A percentile compares a stretch with the other conserved stretches of the same genome.
These are phyloP conservation scores for Chaetodon auriga DNA, from an alignment of 2,113 vertebrate genomes.

Conservation along the genomic window DNA sequence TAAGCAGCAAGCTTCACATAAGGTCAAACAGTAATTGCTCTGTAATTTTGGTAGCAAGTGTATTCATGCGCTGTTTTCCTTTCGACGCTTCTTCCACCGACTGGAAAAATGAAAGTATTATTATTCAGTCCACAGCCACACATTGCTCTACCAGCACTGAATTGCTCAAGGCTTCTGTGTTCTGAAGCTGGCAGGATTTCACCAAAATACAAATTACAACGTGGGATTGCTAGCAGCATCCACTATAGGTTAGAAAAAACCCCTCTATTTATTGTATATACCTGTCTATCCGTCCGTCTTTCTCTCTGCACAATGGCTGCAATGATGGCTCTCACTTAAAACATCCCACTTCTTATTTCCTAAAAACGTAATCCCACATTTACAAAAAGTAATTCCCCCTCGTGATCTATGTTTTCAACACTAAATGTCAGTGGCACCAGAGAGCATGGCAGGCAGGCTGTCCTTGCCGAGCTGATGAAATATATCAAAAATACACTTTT, in stretches of 20 bases:
- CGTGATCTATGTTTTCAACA: background rate
- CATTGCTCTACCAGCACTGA: background rate
- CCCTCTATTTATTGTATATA: background rate
- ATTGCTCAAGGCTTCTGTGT: constrained; percentile 29
- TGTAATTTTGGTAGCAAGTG: constrained; percentile 23
- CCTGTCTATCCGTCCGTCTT: too few species aligned
- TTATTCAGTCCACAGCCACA: constrained; percentile 26
- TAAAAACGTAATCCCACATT: background rate
- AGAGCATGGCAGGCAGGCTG: background rate
- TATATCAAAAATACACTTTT: constrained; percentile 14
- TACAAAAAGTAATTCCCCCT: background rate
- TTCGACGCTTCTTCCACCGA: constrained; percentile 21
- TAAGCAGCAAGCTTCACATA: constrained; percentile 26
- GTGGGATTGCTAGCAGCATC: background rate
- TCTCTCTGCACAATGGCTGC: too few species aligned
- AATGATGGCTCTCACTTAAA: background rate
- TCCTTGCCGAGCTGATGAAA: constrained; percentile 44
- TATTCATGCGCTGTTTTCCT: background rate
- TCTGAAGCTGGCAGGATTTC: constrained; percentile 25
- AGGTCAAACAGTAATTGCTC: constrained; percentile 47
- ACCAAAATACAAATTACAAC: constrained; percentile 17
- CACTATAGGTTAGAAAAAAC: background rate
- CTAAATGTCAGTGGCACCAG: constrained; percentile 15
- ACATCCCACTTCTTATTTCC: background rate
- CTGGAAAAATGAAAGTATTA: constrained; percentile 31